Evolutionary conservation across 1,140 invertebrate genomes (phyloP), one percentile per base, ranked within the genome.

Genomic region (Cydia strobilella): DNA sequence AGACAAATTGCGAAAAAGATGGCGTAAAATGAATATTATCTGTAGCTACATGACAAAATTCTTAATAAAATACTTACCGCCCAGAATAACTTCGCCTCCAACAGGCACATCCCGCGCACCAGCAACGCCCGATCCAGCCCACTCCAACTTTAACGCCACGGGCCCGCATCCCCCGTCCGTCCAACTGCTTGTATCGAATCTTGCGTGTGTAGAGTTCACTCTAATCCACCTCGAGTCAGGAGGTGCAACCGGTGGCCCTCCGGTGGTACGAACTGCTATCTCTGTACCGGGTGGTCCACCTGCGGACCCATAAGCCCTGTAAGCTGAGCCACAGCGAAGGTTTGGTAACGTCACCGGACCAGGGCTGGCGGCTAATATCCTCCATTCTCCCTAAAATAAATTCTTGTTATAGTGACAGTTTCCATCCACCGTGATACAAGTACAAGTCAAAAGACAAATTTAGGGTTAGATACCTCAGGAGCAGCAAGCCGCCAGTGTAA

Each of bases 151-250:
- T 78, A 93, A 84, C 6, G 89, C 83, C 1, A 93, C 88, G 0
- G 91, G 88, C 0, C 91, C 91, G 77, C 93, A 93, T 6, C 91
- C 89, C 0, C 92, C 92, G 76, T 93, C 92, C 39, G 81, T 84
- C 93, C 93, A 93, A 71, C 81, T 81, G 48, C 86, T 90, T 0
- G 89, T 92, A 35, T 93, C 88, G 39, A 93, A 90, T 66, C 85
- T 83, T 0, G 92, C 88, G 65, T 91, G 89, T 1, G 86, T 93
- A 0, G 92, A 82, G 79, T 93, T 93, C 0, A 88, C 86, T 74
- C 90, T 84, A 13, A 93, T 92, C 93, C 93, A 93, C 15, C 91
- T 86, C 0, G 85, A 84, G 73, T 93, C 92, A 39, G 88, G 82
- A 39, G 93, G 90, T 5, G 92, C 90, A 0, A 80, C 82, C 1